Evolutionary conservation across 1,140 invertebrate genomes (phyloP).

Genomic region (Colletes gigas): DNA sequence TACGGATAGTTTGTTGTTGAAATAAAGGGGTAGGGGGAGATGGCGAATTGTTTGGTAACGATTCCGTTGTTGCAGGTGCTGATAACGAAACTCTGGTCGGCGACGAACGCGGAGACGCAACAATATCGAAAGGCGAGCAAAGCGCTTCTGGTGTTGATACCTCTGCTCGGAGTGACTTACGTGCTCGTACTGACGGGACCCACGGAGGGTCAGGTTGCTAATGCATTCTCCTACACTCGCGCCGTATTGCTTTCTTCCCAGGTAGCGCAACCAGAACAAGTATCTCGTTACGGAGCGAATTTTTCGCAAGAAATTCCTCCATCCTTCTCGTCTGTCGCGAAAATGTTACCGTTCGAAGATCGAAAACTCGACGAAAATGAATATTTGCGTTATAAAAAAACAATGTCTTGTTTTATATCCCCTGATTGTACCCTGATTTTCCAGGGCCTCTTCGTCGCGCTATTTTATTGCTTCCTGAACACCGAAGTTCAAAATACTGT

Average conservation of each 20-base stretch:
- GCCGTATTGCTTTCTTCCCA: slow-evolving; percentile 92
- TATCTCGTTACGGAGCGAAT: slow-evolving; percentile 24
- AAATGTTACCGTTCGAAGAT: background rate
- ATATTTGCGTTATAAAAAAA: too few species aligned
- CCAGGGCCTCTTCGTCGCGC: slow-evolving; percentile 91
- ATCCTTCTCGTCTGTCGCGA: background rate
- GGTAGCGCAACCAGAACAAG: slow-evolving; percentile 78
- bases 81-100: slow-evolving; percentile 94
- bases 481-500: slow-evolving; percentile 94
- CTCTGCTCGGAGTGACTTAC: slow-evolving; percentile 94
- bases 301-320: background rate
- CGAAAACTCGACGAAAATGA: too few species aligned
- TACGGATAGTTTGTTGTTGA: too few species aligned
- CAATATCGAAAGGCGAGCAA: slow-evolving; percentile 95
- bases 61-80: slow-evolving; percentile 84
- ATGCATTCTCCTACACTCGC: slow-evolving; percentile 86
- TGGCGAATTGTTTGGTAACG: too few species aligned
- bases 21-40: too few species aligned
- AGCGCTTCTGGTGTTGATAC: slow-evolving; percentile 92
- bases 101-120: slow-evolving; percentile 92
- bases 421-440: background rate
- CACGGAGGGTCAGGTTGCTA: slow-evolving; percentile 83
- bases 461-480: slow-evolving; percentile 96
- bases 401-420: too few species aligned
- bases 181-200: slow-evolving; percentile 90